These are phyloP conservation scores for Hydractinia symbiolongicarpus DNA, from an alignment of 30 jellyfish, hydroid and myxozoan species.

Conservation along the genomic window DNA sequence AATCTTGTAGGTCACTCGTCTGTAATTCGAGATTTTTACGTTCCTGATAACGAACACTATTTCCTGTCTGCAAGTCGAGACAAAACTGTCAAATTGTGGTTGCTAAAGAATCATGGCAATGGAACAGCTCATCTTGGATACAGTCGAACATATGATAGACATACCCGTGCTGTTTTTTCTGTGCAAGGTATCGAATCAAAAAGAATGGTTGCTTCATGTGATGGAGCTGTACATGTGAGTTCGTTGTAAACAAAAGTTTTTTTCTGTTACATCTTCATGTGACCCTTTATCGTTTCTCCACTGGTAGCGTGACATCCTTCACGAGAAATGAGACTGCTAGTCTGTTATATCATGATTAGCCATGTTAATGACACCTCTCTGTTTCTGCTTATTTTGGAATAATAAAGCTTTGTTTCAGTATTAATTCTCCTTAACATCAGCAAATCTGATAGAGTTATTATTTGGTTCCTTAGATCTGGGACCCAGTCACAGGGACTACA, in stretches of 20 bases:
- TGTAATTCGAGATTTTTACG: constrained; percentile 70
- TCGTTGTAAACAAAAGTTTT: background rate
- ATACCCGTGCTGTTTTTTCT: constrained; percentile 64
- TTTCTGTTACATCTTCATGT: background rate
- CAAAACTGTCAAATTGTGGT: constrained; percentile 85
- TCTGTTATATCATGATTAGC: too few relatives aligned
- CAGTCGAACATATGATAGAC: constrained; percentile 62
- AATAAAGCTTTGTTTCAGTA: too few relatives aligned
- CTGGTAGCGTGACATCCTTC: too few relatives aligned
- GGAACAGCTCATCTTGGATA: constrained; percentile 88
- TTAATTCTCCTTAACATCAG: too few relatives aligned
- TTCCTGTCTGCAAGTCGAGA: constrained; percentile 91
- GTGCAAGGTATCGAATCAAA: constrained; percentile 76
- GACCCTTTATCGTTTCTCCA: background rate
- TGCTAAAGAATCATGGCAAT: constrained; percentile 84
- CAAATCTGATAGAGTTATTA: too few relatives aligned
- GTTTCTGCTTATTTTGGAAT: too few relatives aligned
- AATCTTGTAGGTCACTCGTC: constrained; percentile 70
- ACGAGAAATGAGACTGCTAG: too few relatives aligned
- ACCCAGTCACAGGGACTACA: constrained; percentile 61
- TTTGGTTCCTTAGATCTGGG: constrained; percentile 69
- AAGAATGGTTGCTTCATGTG: constrained; percentile 70
- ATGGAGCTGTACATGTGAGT: constrained; percentile 80
- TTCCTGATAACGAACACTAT: constrained; percentile 85
- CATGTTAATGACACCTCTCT: too few relatives aligned